Evolutionary conservation across 2,888 invertebrate species (phyloP), one percentile per base, ranked within the genome.

Genomic region (Nephrotoma flavescens): DNA sequence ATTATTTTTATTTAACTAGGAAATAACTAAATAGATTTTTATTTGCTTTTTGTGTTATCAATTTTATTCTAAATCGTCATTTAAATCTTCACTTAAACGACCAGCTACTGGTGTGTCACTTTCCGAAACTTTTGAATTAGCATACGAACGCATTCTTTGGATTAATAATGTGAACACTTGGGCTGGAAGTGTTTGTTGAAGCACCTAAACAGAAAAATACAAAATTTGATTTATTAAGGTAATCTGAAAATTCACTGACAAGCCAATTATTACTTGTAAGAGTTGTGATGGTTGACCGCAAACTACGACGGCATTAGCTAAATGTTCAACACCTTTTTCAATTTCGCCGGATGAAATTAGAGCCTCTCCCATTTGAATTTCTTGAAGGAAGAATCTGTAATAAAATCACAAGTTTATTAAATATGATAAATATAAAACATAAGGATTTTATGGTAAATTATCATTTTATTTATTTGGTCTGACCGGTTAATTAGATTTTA

Each of bases 241-340:
- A 4, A 47, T 47, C 12, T 47, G 12, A 47, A 47, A n/a, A 47
- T 47, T 12, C 6, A 31, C 7, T 31, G 6, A 57, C 15, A 57
- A 47, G 44, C 7, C 6, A 9, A 44, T 9, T 15, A 15, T 86
- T 86, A 91, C 91, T 89, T 91, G 91, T 86, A 92, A 88, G 12
- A 92, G 88, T 86, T 91, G 90, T 85, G 91, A 90, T 42, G 92
- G 92, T 88, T 99, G 98, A 11, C 98, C 98, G 91, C 99, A 99
- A 42, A 99, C 97, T 4, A 98, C 96, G n/a, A 99, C 97, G 7
- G 99, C 99, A 92, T 98, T 98, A 83, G 97, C 97, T 89, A 99
- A 94, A 92, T 99, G 99, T 91, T 98, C 98, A 86, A 99, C 97
- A 52, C 98, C 99, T 85, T 95, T 95, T 88, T 98, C 97, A 88